phyloP scores from a whole-genome alignment of 2,888 invertebrate species.

The Polyploca ridens region DNA sequence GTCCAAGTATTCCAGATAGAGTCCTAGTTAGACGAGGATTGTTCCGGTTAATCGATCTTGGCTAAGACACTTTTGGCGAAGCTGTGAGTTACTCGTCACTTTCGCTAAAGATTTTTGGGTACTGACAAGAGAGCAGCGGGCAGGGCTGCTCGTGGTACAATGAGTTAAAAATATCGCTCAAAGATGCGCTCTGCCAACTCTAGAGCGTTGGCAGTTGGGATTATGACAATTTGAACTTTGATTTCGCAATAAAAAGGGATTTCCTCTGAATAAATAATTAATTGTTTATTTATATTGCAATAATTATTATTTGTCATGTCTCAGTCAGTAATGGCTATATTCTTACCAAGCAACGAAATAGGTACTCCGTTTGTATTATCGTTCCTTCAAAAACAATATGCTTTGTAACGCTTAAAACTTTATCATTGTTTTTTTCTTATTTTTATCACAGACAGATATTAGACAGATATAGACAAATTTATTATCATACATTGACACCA shows the following conservation, averaged over 20 bases:
- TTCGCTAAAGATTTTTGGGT: conserved; percentile 68
- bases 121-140: conserved; percentile 75
- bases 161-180: conserved; percentile 84
- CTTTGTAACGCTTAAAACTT: not conserved
- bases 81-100: conserved; percentile 66
- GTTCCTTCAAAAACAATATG: not conserved
- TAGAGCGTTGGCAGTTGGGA: conserved; percentile 62
- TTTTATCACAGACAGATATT: not conserved
- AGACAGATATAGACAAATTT: not conserved
- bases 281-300: not conserved
- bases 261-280: not conserved
- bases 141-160: conserved; percentile 77
- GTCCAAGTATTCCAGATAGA: conserved; percentile 19
- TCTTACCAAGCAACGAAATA: not conserved
- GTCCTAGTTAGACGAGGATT: conserved; percentile 27
- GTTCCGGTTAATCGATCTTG: conserved; percentile 37
- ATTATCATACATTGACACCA: not conserved
- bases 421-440: not conserved
- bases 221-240: conserved; percentile 78
- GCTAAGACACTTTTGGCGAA: conserved; percentile 46
- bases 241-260: conserved; percentile 58
- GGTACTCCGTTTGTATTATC: not conserved
- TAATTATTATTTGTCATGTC: not conserved
- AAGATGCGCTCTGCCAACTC: conserved; percentile 83
- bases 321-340: not conserved